Base-by-base conservation (phyloP, 2,113 vertebrate genomes). In the Casuarius casuarius region DNA sequence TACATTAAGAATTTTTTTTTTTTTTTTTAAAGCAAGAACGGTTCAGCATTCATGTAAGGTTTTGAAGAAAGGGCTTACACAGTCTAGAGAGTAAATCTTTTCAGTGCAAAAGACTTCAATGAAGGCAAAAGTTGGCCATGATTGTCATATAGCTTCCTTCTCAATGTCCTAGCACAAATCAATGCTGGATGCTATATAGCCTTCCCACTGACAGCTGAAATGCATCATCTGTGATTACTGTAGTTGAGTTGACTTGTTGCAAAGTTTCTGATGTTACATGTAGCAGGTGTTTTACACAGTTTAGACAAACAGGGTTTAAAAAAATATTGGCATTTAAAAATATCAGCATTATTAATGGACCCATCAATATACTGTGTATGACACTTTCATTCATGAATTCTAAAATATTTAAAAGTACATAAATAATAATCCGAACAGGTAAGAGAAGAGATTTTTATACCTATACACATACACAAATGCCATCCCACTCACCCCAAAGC, bases 401-500 rank as follows among this genome's bases (percentile, higher is more conserved):
- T 35, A 44, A 54, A 84, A 15, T 62, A 38, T 31, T 76, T 44
- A 46, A 84, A 84, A 46, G 7, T 44, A 77, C 4, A 8, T 38
- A 82, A 67, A n/a, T 49, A 77, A 73, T 13, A 70, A 22, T 40
- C 11, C 19, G 66, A 56, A 25, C 49, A 62, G 0, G 0, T 2
- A 44, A 51, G 52, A 23, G 25, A 89, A 74, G 14, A 44, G 44
- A 46, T 35, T 76, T 93, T 80, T 67, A 5, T 12, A 35, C 17
- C 19, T n/a, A 59, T 10, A 58, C 9, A 78, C 1, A 13, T 48
- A 48, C 46, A 40, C 12, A 74, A 21, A 56, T 48, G 46, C 70
- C 26, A 65, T 22, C 10, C 5, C 31, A 4, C 6, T 5, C n/a
- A 44, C 9, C 7, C n/a, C 12, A 86, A 56, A 90, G 72, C 1